A percentile compares a stretch with the other conserved stretches of the same genome.
Conservation (phyloP, 1,140 invertebrate species). For the Drosophila tsacasi region DNA sequence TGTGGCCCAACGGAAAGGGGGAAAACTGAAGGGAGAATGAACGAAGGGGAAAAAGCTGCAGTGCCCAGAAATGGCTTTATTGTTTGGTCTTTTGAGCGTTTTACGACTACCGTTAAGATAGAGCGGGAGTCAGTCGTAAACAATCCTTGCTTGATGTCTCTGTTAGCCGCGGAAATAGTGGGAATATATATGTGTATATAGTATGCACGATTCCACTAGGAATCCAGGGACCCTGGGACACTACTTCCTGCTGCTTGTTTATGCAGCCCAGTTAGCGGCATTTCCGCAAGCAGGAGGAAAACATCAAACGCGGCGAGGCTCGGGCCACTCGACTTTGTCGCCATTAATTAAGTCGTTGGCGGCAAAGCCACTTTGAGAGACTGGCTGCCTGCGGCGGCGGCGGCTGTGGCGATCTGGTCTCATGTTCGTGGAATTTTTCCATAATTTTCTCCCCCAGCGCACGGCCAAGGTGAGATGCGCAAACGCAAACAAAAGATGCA, state of each 20-base stretch:
- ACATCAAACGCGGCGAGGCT: conserved; percentile 60
- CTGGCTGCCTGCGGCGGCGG: conserved; percentile 52
- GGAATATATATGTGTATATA: neutral
- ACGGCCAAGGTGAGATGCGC: conserved; percentile 25
- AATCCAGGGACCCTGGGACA: neutral
- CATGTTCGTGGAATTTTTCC: conserved; percentile 78
- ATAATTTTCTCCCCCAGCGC: conserved; percentile 51
- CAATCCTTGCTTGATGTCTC: conserved; percentile 41
- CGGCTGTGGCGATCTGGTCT: conserved; percentile 51
- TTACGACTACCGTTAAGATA: conserved; percentile 78
- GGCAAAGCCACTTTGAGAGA: conserved; percentile 52
- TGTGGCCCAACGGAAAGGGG: conserved; percentile 1
- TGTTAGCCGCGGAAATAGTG: conserved; percentile 2
- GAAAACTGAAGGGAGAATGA: neutral
- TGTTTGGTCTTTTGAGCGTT: conserved; percentile 52
- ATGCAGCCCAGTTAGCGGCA: conserved; percentile 52
- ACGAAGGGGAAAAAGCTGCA: neutral
- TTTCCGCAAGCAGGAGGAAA: conserved; percentile 55
- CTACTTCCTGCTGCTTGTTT: conserved; percentile 63
- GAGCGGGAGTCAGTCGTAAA: conserved; percentile 57
- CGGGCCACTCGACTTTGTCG: conserved; percentile 61
- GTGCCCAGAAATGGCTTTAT: conserved; percentile 57
- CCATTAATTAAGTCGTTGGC: conserved; percentile 79
- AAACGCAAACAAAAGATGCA: conserved; percentile 67
- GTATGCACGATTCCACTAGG: neutral